Evolutionary conservation across 2,888 invertebrate genomes (phyloP).

Genomic region (Drosophila differens): DNA sequence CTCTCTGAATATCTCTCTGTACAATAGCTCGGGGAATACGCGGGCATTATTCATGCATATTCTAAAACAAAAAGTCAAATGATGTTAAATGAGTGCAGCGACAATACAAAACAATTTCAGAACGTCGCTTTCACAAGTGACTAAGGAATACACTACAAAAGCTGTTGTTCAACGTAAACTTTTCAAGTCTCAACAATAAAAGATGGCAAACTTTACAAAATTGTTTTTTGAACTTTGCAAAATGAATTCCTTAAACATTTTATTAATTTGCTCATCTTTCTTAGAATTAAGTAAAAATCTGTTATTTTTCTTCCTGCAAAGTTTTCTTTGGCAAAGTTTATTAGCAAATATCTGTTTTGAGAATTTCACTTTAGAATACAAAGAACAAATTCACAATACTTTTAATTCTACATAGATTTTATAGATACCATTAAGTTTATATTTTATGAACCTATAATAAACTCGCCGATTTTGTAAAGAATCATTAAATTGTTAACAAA

Average conservation of each 20-base stretch:
- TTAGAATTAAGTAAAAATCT: not conserved
- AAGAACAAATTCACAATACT: not conserved
- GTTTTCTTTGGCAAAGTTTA: too few species aligned
- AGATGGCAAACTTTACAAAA: not conserved
- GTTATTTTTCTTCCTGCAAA: not conserved
- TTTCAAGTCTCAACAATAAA: not conserved
- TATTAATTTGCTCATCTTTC: not conserved
- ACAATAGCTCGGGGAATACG: slow-evolving; percentile 53
- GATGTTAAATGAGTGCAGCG: slow-evolving; percentile 78
- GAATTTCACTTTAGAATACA: not conserved
- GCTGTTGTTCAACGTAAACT: not conserved
- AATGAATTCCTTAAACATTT: not conserved
- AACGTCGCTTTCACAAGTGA: not conserved
- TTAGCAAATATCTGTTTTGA: not conserved
- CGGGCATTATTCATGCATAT: slow-evolving; percentile 60
- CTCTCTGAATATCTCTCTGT: slow-evolving; percentile 33
- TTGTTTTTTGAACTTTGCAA: not conserved
- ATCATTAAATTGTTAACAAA: slow-evolving; percentile 11
- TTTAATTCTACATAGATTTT: not conserved
- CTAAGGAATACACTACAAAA: slow-evolving; percentile 36
- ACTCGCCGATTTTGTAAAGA: slow-evolving; percentile 10
- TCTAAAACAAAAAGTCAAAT: slow-evolving; percentile 74
- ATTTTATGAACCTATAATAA: slow-evolving; percentile 29
- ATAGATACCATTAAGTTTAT: not conserved
- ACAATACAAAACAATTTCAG: slow-evolving; percentile 57